A percentile compares a stretch with the other conserved stretches of the same genome.
Evolutionary conservation across 2,888 invertebrate genomes (phyloP).

Genomic region (Therioaphis trifolii): DNA sequence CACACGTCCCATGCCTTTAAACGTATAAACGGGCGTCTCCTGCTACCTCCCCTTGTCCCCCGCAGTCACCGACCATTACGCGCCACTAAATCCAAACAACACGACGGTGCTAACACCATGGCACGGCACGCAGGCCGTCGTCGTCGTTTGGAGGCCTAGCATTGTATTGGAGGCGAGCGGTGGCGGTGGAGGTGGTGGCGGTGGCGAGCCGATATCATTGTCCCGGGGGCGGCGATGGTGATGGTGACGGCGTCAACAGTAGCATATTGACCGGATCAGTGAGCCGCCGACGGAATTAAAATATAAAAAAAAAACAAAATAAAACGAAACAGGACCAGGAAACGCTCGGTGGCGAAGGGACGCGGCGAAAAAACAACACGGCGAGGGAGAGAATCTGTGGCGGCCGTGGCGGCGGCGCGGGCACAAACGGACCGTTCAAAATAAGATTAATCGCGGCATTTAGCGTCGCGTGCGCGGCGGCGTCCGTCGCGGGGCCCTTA

Average conservation of each 20-base stretch:
- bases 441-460: slow-evolving; percentile 61
- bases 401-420: slow-evolving; percentile 16
- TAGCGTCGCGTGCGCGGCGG: slow-evolving; percentile 48
- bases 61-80: slow-evolving; percentile 25
- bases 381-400: neutral
- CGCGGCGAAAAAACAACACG: slow-evolving; percentile 35
- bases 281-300: slow-evolving; percentile 46
- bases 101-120: slow-evolving; percentile 43
- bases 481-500: slow-evolving; percentile 15
- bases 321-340: neutral
- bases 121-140: neutral
- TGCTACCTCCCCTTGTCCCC: neutral
- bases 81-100: slow-evolving; percentile 58
- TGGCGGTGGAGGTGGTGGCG: neutral
- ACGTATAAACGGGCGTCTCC: neutral
- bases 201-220: slow-evolving; percentile 8
- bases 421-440: slow-evolving; percentile 46
- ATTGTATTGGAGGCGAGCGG: neutral
- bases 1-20: too few relatives aligned
- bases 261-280: slow-evolving; percentile 61
- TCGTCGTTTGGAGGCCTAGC: too few relatives aligned
- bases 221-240: slow-evolving; percentile 11
- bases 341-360: neutral
- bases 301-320: neutral
- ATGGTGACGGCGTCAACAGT: too few relatives aligned